phyloP scores from a whole-genome alignment of 2,888 invertebrate genomes.

The Hyppa rectilinea region DNA sequence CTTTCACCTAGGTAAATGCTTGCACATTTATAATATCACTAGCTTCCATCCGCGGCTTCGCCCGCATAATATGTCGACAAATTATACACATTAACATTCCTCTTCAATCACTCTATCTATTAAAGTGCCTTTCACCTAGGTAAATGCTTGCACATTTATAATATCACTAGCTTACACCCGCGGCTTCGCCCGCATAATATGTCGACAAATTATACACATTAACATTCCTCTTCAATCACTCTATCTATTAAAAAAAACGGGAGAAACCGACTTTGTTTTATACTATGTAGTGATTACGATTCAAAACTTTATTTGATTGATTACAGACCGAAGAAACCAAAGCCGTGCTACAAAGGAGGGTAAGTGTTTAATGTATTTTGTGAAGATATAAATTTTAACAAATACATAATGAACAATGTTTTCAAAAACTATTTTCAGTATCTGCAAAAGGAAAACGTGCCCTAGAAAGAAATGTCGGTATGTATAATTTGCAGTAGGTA shows the following conservation, averaged over 20 bases:
- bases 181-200: no score
- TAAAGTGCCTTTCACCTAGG: no score
- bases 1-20: not conserved
- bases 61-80: no score
- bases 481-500: slow-evolving; percentile 52
- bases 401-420: not conserved
- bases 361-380: slow-evolving; percentile 62
- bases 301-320: slow-evolving; percentile 17
- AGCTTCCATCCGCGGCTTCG: no score
- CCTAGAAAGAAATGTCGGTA: slow-evolving; percentile 79
- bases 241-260: no score
- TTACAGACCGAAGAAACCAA: slow-evolving; percentile 61
- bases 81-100: no score
- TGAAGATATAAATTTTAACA: not conserved
- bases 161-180: no score
- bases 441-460: slow-evolving; percentile 77
- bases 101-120: no score
- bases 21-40: not conserved
- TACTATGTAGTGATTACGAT: not conserved
- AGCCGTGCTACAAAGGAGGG: slow-evolving; percentile 78
- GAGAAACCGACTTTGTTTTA: no score
- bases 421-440: slow-evolving; percentile 69
- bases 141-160: no score
- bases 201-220: no score
- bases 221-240: no score